Conservation (phyloP, 2,113 vertebrate species). For the Speoplatyrhinus poulsoni region DNA sequence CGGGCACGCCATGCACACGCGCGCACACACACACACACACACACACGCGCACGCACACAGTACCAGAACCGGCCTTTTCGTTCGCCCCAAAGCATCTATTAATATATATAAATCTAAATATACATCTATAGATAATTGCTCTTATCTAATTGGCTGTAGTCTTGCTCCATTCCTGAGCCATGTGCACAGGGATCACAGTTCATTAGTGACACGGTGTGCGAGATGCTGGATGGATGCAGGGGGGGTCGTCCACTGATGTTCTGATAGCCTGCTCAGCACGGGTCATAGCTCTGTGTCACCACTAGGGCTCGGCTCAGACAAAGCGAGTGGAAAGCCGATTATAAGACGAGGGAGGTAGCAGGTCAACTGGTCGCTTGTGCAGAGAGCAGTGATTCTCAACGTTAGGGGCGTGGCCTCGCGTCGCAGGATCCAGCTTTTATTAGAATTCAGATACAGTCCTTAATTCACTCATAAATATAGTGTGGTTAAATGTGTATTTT, state of each 20-base stretch:
- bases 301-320: too few species aligned
- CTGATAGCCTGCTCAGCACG: not conserved
- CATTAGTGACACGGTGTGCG: conserved; percentile 14
- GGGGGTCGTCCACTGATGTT: conserved; percentile 5
- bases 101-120: too few species aligned
- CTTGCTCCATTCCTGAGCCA: conserved; percentile 25
- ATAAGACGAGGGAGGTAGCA: too few species aligned
- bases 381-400: too few species aligned
- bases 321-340: too few species aligned
- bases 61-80: conserved; percentile 26
- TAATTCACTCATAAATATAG: too few species aligned
- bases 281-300: too few species aligned
- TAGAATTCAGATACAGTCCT: too few species aligned
- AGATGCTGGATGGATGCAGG: conserved; percentile 31
- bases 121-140: conserved; percentile 21
- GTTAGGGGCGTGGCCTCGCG: too few species aligned
- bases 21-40: conserved; percentile 6
- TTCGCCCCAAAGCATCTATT: conserved; percentile 25
- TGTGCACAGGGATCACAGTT: conserved; percentile 6
- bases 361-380: too few species aligned
- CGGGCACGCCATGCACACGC: conserved; percentile 14
- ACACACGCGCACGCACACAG: conserved; percentile 3
- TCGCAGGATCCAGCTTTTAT: too few species aligned
- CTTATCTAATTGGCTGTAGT: conserved; percentile 42
- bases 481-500: too few species aligned